Evolutionary conservation across 2,113 vertebrate genomes (phyloP), one percentile per base, ranked within the genome.

Genomic region (Perca schrenkii): DNA sequence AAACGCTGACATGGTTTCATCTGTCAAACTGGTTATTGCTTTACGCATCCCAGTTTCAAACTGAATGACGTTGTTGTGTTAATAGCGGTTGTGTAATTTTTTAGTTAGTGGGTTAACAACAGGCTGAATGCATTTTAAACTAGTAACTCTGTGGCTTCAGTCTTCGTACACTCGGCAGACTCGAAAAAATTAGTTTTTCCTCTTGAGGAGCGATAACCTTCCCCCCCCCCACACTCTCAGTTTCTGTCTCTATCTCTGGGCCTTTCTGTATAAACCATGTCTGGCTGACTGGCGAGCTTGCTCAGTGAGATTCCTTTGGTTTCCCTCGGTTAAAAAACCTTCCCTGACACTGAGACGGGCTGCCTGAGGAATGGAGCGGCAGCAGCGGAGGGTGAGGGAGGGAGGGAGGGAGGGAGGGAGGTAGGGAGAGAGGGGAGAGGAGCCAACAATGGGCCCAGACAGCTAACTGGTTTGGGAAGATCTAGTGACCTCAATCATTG

Each of bases 301-400:
- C 88, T 90, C 0, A 67, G 88, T 78, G 50, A 91, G 94, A 95
- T 95, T 95, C 95, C 90, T 76, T 77, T 57, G 8, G 63, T 80
- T 76, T 78, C 69, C 77, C 15, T 66, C 19, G 1, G 77, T 79
- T 66, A 84, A 90, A 84, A 90, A 93, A 92, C 83, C 80, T 74
- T 82, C 69, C 76, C 43, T 5, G 0, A 56, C 81, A 2, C 78
- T 71, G 36, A 58, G 40, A 66, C 56, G 17, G 11, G 69, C 68
- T 25, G 83, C 79, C 60, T 21, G 17, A 82, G 83, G 80, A 82
- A 36, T 76, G 78, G 76, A 90, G 64, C 54, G 6, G 74, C 63
- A 74, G 77, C 43, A 12, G n/a, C 6, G 52, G 63, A 82, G 79
- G 77, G 22, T 25, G 25, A 25, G 2, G 28, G 36, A 69, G 67